Base-by-base conservation (phyloP, 1,140 invertebrate species). In the Streblospio benedicti region DNA sequence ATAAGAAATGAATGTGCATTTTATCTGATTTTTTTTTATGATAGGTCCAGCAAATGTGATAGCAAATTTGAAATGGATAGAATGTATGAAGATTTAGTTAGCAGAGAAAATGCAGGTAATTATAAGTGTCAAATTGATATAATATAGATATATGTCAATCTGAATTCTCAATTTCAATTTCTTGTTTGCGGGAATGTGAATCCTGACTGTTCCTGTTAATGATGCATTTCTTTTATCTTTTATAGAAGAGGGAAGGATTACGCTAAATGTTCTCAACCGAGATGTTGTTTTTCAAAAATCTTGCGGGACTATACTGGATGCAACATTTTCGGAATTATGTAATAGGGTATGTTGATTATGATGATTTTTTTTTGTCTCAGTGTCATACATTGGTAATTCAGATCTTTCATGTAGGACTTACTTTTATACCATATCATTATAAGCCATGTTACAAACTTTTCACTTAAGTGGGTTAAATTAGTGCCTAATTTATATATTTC, bases 241-340 rank as follows among this genome's bases (percentile, higher is more conserved):
- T 74, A 35, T 51, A 81, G 80, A 85, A 49, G 85, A 97, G 2
- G 80, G 91, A 68, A 81, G 90, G 16, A 84, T 85, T 72, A 89
- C 84, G 2, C 83, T 99, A 49, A 88, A 81, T 64, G 93, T 95
- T 70, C 83, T 87, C 71, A 91, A 91, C 27, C 80, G 95, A 64
- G 87, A 95, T 80, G 85, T 99, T 0, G 84, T 81, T 2, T 92
- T 99, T 72, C 79, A 84, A 6, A 92, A 86, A 80, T 90, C 91
- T 16, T 98, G 94, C 81, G 96, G 94, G 0, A 84, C 88, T 76
- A 83, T 99, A 38, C 80, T 94, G 56, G 89, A 98, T 79, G 86
- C 88, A 27, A 86, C 83, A 1, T 99, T 98, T 82, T 79, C 85
- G 3, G 93, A 96, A 79, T 80, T 99, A 52, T 97, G 93, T 80